phyloP scores from a whole-genome alignment of 2,888 invertebrate species.

The Caenorhabditis afra region DNA sequence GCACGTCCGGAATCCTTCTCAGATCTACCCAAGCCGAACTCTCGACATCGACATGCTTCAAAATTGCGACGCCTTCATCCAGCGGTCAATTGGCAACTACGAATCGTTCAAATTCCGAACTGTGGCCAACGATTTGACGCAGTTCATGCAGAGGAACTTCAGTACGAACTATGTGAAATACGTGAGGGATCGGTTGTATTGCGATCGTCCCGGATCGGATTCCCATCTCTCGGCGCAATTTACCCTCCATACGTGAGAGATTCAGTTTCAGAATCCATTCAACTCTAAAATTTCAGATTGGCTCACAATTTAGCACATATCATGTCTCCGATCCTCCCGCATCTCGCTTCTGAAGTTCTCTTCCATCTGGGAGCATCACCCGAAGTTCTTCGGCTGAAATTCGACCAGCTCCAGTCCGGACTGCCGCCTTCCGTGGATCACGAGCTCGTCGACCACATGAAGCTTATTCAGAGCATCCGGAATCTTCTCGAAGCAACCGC shows the following conservation, averaged over 20 bases:
- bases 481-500: slow-evolving; percentile 48
- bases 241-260: slow-evolving; percentile 58
- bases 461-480: slow-evolving; percentile 47
- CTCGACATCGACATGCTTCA: slow-evolving; percentile 71
- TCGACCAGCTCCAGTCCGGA: slow-evolving; percentile 26
- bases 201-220: slow-evolving; percentile 64
- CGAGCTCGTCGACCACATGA: slow-evolving; percentile 43
- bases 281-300: slow-evolving; percentile 14
- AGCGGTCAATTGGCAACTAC: slow-evolving; percentile 42
- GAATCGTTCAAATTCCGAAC: slow-evolving; percentile 71
- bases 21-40: slow-evolving; percentile 27
- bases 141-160: slow-evolving; percentile 70
- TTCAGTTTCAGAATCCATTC: no score
- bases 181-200: slow-evolving; percentile 78
- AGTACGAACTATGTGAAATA: slow-evolving; percentile 68
- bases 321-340: slow-evolving; percentile 78
- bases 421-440: background rate
- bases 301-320: slow-evolving; percentile 59
- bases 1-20: background rate
- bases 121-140: slow-evolving; percentile 74
- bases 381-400: slow-evolving; percentile 36
- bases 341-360: slow-evolving; percentile 73
- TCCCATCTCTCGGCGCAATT: slow-evolving; percentile 73
- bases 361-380: slow-evolving; percentile 66
- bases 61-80: slow-evolving; percentile 48